A percentile compares a stretch with the other conserved stretches of the same genome.
Conservation (phyloP, 2,113 vertebrate species). For the Daubentonia madagascariensis region DNA sequence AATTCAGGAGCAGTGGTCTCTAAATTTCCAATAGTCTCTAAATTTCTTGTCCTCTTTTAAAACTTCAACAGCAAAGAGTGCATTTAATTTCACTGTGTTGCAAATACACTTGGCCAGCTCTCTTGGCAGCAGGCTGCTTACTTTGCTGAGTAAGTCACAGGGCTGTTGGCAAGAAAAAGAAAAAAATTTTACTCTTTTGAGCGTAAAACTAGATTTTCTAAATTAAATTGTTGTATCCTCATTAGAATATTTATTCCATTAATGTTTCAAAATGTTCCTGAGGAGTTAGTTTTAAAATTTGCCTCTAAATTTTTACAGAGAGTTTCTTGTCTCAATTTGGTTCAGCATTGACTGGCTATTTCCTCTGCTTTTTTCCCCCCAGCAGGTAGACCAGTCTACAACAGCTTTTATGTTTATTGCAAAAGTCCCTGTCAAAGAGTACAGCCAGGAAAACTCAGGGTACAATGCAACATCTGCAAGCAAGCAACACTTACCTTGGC, state of each 20-base stretch:
- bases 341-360: not conserved
- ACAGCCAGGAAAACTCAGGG: conserved; percentile 92
- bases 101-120: conserved; percentile 45
- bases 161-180: conserved; percentile 41
- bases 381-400: conserved; percentile 83
- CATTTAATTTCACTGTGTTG: not conserved
- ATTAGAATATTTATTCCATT: not conserved
- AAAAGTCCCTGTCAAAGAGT: conserved; percentile 87
- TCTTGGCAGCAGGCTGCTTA: conserved; percentile 28
- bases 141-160: conserved; percentile 42
- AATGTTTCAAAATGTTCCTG: conserved; percentile 22
- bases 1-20: conserved; percentile 40
- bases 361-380: conserved; percentile 16
- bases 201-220: conserved; percentile 50
- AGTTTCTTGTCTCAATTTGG: not conserved
- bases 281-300: not conserved
- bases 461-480: conserved; percentile 87
- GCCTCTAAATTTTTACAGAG: not conserved
- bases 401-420: conserved; percentile 93
- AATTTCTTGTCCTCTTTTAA: not conserved
- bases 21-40: not conserved
- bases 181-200: conserved; percentile 37
- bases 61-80: not conserved
- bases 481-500: conserved; percentile 89
- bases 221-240: conserved; percentile 42